These are phyloP conservation scores for Lamellibrachia luymesi DNA, from an alignment of 1,140 invertebrate species.

Conservation along the genomic window DNA sequence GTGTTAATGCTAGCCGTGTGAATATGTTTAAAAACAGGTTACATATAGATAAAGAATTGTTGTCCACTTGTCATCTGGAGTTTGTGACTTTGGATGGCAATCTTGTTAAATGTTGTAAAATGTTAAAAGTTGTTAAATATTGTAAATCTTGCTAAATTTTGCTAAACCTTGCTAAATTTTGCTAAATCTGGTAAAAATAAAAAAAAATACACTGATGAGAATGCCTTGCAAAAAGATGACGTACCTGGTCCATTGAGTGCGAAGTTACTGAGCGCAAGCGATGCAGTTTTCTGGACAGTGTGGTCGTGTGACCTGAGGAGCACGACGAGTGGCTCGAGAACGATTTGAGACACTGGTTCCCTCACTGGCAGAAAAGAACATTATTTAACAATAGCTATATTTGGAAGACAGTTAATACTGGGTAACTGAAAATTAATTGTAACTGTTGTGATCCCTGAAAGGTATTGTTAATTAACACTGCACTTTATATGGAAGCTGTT, in stretches of 20 bases:
- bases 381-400: neutral
- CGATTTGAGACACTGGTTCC: slow-evolving; percentile 26
- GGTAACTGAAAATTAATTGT: neutral
- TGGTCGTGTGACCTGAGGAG: slow-evolving; percentile 37
- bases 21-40: too few species aligned
- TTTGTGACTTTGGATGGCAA: too few species aligned
- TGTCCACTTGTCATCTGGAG: too few species aligned
- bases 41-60: too few species aligned
- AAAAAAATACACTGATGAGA: neutral
- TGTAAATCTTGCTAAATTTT: too few species aligned
- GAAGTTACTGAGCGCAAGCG: slow-evolving; percentile 46
- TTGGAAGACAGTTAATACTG: neutral
- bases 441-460: neutral
- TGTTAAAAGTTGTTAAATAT: too few species aligned
- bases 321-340: slow-evolving; percentile 35
- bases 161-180: too few species aligned
- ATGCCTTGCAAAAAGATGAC: neutral
- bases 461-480: neutral
- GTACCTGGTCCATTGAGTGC: slow-evolving; percentile 33
- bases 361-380: slow-evolving; percentile 31
- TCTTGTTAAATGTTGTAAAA: too few species aligned
- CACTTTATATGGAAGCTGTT: too few species aligned
- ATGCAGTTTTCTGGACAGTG: slow-evolving; percentile 37
- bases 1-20: too few species aligned
- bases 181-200: too few species aligned